Base-by-base conservation (phyloP, 2,797 vertebrate genomes). In the Siniperca obscura region DNA sequence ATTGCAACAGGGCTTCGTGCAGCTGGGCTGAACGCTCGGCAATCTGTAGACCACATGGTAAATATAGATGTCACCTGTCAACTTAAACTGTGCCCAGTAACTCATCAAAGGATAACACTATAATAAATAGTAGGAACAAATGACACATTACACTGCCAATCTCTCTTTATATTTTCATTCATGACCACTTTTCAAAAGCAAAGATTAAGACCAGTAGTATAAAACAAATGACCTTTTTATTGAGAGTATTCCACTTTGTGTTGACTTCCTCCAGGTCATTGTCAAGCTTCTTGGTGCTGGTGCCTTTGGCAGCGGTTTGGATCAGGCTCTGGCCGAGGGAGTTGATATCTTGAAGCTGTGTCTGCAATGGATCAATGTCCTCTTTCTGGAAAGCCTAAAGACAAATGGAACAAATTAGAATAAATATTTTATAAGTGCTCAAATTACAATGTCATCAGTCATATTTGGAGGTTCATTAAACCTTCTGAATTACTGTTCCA, bases 1-100 rank as follows among this genome's bases (percentile, higher is more conserved):
- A 98, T 76, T 97, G 98, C 86, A 99, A 92, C 66, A 99, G 94
- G n/a, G 98, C 98, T 95, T 99, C 97, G 44, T 99, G 98, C 78
- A 99, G 94, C 78, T 99, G 97, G 0, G 97, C 97, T 16, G 98
- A 97, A 72, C 98, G 96, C 85, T 98, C 97, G n/a, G 98, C 97
- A 83, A 99, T 96, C 98, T 99, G 87, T 46, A 71, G 40, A 89
- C 52, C 67, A 83, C 27, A 85, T 64, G 48, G 67, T 72, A 87
- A 89, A 93, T 27, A 87, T 69, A 85, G 64, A 83, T 70, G 76
- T 82, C 55, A 90, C 52, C 71, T 82, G 80, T 55, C 22, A 59
- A 50, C 22, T 55, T 17, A 53, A 83, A 73, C 70, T 71, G 52
- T 14, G 1, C 44, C 71, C 16, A 75, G 55, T 61, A 69, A 77